phyloP scores from a whole-genome alignment of 35 echinoderm and acorn worm genomes.

The Apostichopus parvimensis region DNA sequence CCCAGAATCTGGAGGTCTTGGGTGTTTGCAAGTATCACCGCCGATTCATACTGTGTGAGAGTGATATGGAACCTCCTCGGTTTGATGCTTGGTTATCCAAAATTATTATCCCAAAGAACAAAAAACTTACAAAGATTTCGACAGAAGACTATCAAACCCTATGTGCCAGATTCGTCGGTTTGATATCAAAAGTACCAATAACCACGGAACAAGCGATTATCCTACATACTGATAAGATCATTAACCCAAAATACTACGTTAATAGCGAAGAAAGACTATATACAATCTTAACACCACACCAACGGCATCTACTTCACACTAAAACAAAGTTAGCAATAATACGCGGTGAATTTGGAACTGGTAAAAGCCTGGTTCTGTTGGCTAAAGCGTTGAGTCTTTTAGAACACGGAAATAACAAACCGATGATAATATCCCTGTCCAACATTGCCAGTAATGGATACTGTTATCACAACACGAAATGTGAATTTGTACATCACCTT shows the following conservation, averaged over 20 bases:
- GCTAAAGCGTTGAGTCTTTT: not conserved
- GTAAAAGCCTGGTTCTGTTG: constrained; percentile 21
- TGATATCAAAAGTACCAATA: no score
- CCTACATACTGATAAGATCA: no score
- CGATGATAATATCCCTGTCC: constrained; percentile 13
- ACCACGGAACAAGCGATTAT: no score
- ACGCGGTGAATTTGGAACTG: constrained; percentile 6
- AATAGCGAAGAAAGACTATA: not conserved
- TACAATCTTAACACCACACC: constrained; percentile 1
- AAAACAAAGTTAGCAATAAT: constrained; percentile 16
- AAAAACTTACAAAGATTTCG: no score
- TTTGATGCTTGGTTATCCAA: not conserved
- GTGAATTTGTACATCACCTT: not conserved
- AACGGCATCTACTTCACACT: not conserved
- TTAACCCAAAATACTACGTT: not conserved
- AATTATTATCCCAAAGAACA: no score
- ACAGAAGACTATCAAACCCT: no score
- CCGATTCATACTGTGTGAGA: not conserved
- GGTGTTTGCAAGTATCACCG: constrained; percentile 14
- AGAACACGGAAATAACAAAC: not conserved
- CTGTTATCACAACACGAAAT: constrained; percentile 23
- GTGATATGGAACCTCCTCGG: not conserved
- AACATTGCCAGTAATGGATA: not conserved
- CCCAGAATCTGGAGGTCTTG: not conserved
- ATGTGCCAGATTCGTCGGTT: no score